These are phyloP conservation scores for Propsilocerus akamusi DNA, from an alignment of 1,140 invertebrate genomes.

Conservation along the genomic window DNA sequence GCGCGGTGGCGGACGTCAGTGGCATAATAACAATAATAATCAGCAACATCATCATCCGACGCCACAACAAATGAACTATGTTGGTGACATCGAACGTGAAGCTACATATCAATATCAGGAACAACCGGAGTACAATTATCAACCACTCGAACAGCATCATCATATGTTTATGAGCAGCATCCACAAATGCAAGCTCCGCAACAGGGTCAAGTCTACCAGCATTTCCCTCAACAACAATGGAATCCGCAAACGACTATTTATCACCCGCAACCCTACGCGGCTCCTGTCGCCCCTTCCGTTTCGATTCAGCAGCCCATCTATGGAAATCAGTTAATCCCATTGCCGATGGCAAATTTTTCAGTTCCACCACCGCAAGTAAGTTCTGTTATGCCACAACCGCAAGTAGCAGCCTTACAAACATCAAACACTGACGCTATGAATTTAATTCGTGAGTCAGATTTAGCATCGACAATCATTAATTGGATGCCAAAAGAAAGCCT, in stretches of 20 bases:
- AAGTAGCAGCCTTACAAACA: too few relatives aligned
- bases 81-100: not conserved
- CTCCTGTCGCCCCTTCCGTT: too few relatives aligned
- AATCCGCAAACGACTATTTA: too few relatives aligned
- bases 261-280: too few relatives aligned
- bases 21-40: not conserved
- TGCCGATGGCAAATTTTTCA: not conserved
- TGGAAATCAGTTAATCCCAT: too few relatives aligned
- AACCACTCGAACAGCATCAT: not conserved
- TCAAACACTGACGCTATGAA: not conserved
- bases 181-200: not conserved
- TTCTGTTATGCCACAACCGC: not conserved
- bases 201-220: too few relatives aligned
- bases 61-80: not conserved
- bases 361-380: not conserved
- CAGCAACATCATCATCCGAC: not conserved
- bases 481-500: conserved; percentile 12
- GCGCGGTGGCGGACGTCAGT: not conserved
- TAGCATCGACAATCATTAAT: not conserved
- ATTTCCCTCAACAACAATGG: too few relatives aligned
- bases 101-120: not conserved
- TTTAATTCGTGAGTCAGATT: not conserved
- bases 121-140: not conserved
- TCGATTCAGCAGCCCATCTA: too few relatives aligned
- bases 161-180: not conserved